Base-by-base conservation (phyloP, 2,888 invertebrate genomes). In the Trichopoda pennipes region DNA sequence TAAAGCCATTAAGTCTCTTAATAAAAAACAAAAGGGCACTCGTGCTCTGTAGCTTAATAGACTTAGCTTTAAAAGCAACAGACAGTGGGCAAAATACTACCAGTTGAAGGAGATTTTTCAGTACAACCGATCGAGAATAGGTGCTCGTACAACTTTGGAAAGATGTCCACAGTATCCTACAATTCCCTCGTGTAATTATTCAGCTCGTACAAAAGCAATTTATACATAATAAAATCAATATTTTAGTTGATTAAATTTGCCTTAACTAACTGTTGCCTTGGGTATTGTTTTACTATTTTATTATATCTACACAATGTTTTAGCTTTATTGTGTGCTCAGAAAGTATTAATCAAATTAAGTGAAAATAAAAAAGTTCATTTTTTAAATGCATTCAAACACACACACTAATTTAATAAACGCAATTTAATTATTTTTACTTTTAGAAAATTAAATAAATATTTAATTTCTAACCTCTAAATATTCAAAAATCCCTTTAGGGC, bases 181-280 rank as follows among this genome's bases (percentile, higher is more conserved):
- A 28, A 4, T 28, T 28, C 28, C 8, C 7, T 6, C 28, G 8
- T 28, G 28, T 28, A 38, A 38, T 38, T 12, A 38, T 38, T 38
- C 14, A 12, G 14, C 14, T 14, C 14, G 38, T 28, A 8, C 28
- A 28, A 28, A 6, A 4, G 28, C 8, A 28, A 6, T 28, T 28
- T 28, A 28, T 7, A 28, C 28, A 28, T 28, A 28, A 28, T 38
- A 80, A 75, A 80, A 79, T 79, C 79, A 61, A 80, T 80, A 75
- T 38, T 38, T 38, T 12, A 70, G 70, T 80, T 80, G 60, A 80
- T 80, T 64, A 80, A 75, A 69, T 69, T 74, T 80, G 51, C 44
- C 35, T 55, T 16, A 75, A 64, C 66, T 69, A 70, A 80, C 64
- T 70, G 32, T 23, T 61, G n/a, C 55, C 73, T 55, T 73, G 4